Evolutionary conservation across 1,140 invertebrate species (phyloP), one percentile per base, ranked within the genome.

Genomic region (Ditylenchus dipsaci): DNA sequence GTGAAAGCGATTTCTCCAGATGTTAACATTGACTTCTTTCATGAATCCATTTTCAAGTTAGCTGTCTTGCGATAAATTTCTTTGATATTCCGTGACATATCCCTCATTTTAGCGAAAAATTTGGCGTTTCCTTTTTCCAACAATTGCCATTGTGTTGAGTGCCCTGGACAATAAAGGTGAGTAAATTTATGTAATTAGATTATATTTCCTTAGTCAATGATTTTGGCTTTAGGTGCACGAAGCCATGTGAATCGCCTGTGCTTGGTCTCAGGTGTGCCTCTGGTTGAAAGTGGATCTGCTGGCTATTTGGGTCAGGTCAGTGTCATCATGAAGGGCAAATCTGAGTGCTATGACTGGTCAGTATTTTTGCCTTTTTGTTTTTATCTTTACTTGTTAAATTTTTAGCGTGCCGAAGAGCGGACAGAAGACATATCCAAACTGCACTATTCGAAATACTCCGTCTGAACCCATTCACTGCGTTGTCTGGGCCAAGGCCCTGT

Each of bases 221-320:
- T 67, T 67, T 74, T 42, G 69, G 58, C 80, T 81, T 65, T 73
- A 86, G 90, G 90, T 63, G 96, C 96, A 13, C 87, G 96, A 66
- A 96, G 92, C 83, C 95, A 99, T 87, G 95, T 99, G 0, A 99
- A 99, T 86, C 88, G 96, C 42, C 93, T 99, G 91, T 99, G 96
- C 85, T 85, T 99, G 21, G 92, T 94, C 59, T 91, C 93, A 15
- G 89, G 93, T 83, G 85, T 95, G 13, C 93, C 95, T 1, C 84
- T 99, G 0, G 89, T 99, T 77, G 96, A 99, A 84, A 95, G 92
- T 79, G 96, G 95, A 15, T 95, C 94, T 19, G 90, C 94, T 61
- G 96, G 96, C 8, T 99, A 97, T 81, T 87, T 91, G 45, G 96
- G 96, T 57, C 90, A 97, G 86, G 92, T 88, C 38, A 84, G 84